These are phyloP conservation scores for Esox masquinongy DNA, from an alignment of 2,797 vertebrate species.

Conservation along the genomic window DNA sequence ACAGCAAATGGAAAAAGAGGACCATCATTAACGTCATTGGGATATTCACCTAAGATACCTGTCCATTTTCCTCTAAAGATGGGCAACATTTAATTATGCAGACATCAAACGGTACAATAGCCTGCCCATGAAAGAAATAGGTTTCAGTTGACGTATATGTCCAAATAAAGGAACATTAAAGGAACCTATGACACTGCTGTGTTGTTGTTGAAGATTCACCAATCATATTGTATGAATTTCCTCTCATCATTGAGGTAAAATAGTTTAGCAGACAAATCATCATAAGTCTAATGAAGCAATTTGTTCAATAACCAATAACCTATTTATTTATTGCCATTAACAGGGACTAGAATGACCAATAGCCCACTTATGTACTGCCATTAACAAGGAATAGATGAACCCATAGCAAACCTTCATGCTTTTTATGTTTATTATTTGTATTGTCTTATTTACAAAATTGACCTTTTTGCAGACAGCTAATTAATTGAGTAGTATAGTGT, in stretches of 20 bases:
- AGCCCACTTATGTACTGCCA: neutral
- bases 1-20: slow-evolving; percentile 78
- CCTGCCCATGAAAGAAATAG: neutral
- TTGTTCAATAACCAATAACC: neutral
- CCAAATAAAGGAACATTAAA: neutral
- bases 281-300: neutral
- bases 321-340: neutral
- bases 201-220: neutral
- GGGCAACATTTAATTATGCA: neutral
- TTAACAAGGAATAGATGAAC: too few relatives aligned
- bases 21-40: slow-evolving; percentile 63
- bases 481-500: too few relatives aligned
- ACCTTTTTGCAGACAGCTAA: too few relatives aligned
- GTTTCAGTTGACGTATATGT: neutral
- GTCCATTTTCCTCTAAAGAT: slow-evolving; percentile 52
- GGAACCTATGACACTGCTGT: neutral
- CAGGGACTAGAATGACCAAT: neutral
- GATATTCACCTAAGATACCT: slow-evolving; percentile 33
- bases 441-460: too few relatives aligned
- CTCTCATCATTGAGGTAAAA: neutral
- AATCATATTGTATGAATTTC: neutral
- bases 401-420: too few relatives aligned
- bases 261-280: neutral
- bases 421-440: too few relatives aligned
- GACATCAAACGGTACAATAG: neutral